Conservation (phyloP, 1,140 invertebrate genomes). For the Pinna nobilis region DNA sequence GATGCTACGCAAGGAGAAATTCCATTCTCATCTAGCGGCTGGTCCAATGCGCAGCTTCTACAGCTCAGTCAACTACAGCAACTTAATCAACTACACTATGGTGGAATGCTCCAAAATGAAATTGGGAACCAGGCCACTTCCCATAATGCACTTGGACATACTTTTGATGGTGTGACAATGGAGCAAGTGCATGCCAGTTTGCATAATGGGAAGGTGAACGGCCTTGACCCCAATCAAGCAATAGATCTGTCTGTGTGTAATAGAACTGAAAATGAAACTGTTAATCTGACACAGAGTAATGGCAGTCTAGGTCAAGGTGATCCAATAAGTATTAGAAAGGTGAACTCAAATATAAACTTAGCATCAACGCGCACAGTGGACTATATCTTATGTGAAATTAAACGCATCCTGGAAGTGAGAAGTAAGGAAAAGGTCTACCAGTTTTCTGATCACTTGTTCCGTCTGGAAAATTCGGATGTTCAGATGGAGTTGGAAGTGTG, state of each 20-base stretch:
- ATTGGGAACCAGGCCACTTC: too few relatives aligned
- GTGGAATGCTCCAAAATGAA: too few relatives aligned
- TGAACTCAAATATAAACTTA: slow-evolving; percentile 53
- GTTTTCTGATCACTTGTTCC: slow-evolving; percentile 73
- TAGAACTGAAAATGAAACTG: too few relatives aligned
- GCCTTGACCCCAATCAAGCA: neutral
- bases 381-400: slow-evolving; percentile 87
- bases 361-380: slow-evolving; percentile 57
- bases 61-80: neutral
- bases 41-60: slow-evolving; percentile 10
- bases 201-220: slow-evolving; percentile 14
- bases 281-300: too few relatives aligned
- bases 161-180: slow-evolving; percentile 2
- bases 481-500: slow-evolving; percentile 91
- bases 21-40: slow-evolving; percentile 9
- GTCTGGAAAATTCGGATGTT: slow-evolving; percentile 87
- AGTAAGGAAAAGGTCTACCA: slow-evolving; percentile 70
- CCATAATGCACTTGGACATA: neutral
- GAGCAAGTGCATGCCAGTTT: slow-evolving; percentile 15
- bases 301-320: neutral
- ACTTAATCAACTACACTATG: neutral
- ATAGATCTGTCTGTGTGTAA: slow-evolving; percentile 14
- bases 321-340: slow-evolving; percentile 22
- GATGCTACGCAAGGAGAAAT: slow-evolving; percentile 12
- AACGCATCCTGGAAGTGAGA: slow-evolving; percentile 84